Evolutionary conservation across 2,888 invertebrate genomes (phyloP).

Genomic region (Andrena bicolor): DNA sequence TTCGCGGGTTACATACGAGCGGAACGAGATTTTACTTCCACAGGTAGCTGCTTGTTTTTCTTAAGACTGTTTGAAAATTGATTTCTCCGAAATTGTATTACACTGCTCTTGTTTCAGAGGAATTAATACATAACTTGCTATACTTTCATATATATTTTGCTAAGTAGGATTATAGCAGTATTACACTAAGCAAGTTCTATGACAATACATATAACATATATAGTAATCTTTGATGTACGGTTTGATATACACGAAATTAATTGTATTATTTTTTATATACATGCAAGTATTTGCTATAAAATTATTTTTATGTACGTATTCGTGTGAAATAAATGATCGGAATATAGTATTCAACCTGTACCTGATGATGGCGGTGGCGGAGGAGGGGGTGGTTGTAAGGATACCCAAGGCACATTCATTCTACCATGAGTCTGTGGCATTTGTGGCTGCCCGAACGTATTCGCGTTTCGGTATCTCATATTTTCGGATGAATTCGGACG

Average conservation of each 20-base stretch:
- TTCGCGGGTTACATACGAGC: conserved; percentile 94
- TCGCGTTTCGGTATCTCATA: conserved; percentile 31
- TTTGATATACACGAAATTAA: neutral
- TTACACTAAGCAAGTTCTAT: conserved; percentile 12
- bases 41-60: conserved; percentile 84
- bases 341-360: conserved; percentile 33
- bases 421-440: neutral
- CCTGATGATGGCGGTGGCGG: conserved; percentile 58
- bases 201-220: neutral
- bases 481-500: conserved; percentile 16
- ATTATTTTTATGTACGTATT: conserved; percentile 21
- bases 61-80: conserved; percentile 8
- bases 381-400: conserved; percentile 70
- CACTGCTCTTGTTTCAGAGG: conserved; percentile 86
- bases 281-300: conserved; percentile 25
- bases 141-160: conserved; percentile 10
- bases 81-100: neutral
- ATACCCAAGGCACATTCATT: conserved; percentile 57
- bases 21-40: conserved; percentile 92
- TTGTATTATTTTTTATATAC: conserved; percentile 24
- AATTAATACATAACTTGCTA: conserved; percentile 83
- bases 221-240: neutral
- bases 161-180: conserved; percentile 11
- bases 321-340: neutral
- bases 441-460: conserved; percentile 57